Base-by-base conservation (phyloP, 2,888 invertebrate genomes). In the Endomychus coccineus region DNA sequence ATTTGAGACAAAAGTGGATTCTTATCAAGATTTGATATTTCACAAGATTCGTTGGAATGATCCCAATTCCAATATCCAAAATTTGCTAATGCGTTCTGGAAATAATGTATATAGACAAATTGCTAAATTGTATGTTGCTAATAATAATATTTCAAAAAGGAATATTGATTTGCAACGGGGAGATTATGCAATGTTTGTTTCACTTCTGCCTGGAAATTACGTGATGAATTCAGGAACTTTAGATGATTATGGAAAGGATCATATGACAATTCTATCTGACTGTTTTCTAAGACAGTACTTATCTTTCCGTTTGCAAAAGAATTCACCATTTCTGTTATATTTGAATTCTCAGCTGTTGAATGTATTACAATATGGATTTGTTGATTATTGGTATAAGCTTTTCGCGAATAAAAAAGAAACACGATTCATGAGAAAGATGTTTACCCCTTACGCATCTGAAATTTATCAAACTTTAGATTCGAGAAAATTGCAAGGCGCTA, bases 161-260 rank as follows among this genome's bases (percentile, higher is more conserved):
- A 5, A 16, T 11, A 9, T 27, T 15, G 2, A 12, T 36, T 9
- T 36, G 36, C 24, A 30, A 36, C 6, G 17, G 3, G 10, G 27
- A 3, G 27, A 34, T 6, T 27, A 21, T 7, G 34, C 34, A 5
- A 24, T 34, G 1, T 27, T 27, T 9, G 34, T 34, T 1, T 27
- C 27, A 13, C 21, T 17, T 7, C 22, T 34, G 27, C 34, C 34
- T n/a, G 34, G 34, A 5, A 27, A 27, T 21, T 34, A 34, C 11
- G 19, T 34, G 3, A 34, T 27, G 2, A 34, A 34, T 27, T 27
- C 34, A 10, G 27, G 14, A 3, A 27, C 27, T 27, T 21, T 34
- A 24, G 13, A 27, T 14, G 34, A 27, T 2, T 34, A 34, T 17
- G 34, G 24, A 3, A 34, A 15, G 11, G 27, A 34, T 10, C 23